Conservation (phyloP, 2,797 vertebrate species). For the Microctenopoma lineatum region DNA sequence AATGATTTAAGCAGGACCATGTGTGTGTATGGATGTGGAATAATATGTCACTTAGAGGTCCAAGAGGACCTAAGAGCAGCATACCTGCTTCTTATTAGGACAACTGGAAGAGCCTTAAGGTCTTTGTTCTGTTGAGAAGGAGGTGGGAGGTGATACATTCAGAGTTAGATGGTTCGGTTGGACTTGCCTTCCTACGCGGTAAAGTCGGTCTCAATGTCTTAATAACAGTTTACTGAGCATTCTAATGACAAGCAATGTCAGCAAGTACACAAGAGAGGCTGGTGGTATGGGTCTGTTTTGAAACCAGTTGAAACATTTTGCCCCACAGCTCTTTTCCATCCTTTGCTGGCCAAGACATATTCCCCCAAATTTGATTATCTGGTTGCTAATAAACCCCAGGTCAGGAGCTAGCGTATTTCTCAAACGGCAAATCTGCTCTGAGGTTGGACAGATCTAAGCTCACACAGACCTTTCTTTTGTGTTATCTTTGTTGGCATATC, state of each 20-base stretch:
- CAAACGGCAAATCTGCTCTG: constrained; percentile 53
- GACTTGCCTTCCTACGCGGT: constrained; percentile 45
- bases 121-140: constrained; percentile 53
- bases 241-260: constrained; percentile 51
- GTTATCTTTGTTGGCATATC: constrained; percentile 67
- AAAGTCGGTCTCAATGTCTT: constrained; percentile 41
- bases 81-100: constrained; percentile 87
- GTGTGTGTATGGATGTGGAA: constrained; percentile 83
- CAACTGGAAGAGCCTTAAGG: constrained; percentile 64
- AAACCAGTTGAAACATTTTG: constrained; percentile 55
- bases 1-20: constrained; percentile 86
- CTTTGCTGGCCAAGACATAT: constrained; percentile 84
- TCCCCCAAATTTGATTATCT: constrained; percentile 93
- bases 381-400: constrained; percentile 93
- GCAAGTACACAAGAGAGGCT: background rate
- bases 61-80: constrained; percentile 70
- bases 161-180: constrained; percentile 63
- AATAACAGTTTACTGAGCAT: constrained; percentile 36
- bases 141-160: constrained; percentile 73
- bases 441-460: constrained; percentile 38
- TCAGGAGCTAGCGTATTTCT: constrained; percentile 82
- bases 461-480: constrained; percentile 37
- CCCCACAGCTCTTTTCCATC: constrained; percentile 87
- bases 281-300: constrained; percentile 55
- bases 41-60: constrained; percentile 83